Percentiles rank a stretch among this genome's conserved stretches.
These are phyloP conservation scores for Hypotaenidia philippensis DNA, from an alignment of 2,797 vertebrate genomes.

Conservation along the genomic window DNA sequence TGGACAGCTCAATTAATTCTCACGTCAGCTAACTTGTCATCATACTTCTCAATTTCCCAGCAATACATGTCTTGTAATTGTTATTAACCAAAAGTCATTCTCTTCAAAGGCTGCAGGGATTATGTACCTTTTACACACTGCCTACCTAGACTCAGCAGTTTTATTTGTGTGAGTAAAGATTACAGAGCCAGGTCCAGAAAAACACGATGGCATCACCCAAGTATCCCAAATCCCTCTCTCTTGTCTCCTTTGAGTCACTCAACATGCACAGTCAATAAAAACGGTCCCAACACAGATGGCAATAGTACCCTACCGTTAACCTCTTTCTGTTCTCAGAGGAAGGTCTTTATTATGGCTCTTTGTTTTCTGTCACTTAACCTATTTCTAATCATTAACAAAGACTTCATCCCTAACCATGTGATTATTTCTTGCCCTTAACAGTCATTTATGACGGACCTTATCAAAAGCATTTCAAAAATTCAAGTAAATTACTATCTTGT, in stretches of 20 bases:
- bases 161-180: neutral
- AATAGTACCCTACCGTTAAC: constrained; percentile 34
- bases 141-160: neutral
- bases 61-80: neutral
- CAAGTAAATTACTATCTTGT: constrained; percentile 55
- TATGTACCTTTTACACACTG: neutral
- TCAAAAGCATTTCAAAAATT: constrained; percentile 63
- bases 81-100: neutral
- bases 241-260: constrained; percentile 10
- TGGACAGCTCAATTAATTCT: neutral
- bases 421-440: constrained; percentile 68
- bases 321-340: constrained; percentile 35
- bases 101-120: neutral
- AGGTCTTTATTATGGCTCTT: constrained; percentile 10
- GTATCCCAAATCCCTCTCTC: neutral
- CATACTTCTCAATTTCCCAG: neutral
- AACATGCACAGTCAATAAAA: neutral
- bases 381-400: constrained; percentile 66
- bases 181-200: neutral
- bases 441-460: constrained; percentile 60
- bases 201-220: neutral
- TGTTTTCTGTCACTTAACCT: constrained; percentile 49
- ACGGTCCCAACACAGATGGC: neutral
- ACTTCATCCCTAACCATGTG: constrained; percentile 8
- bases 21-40: neutral